Evolutionary conservation across 2,113 vertebrate species (phyloP).

Genomic region (Malurus cyaneus): DNA sequence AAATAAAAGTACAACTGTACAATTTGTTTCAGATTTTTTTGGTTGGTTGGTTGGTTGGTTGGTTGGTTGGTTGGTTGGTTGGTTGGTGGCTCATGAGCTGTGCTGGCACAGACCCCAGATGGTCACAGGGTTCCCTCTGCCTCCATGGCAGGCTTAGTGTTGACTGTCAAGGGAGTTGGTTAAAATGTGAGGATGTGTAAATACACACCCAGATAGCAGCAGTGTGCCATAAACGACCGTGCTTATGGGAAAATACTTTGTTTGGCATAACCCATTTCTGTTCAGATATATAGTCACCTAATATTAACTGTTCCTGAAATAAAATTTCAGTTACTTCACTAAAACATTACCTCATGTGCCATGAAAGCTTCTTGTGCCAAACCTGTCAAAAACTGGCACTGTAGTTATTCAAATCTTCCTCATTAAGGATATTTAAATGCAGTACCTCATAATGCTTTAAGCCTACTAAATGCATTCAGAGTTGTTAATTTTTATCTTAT

Average conservation of each 20-base stretch:
- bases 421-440: neutral
- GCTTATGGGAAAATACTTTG: neutral
- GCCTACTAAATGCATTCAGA: neutral
- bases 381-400: neutral
- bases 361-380: fast-evolving
- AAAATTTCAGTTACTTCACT: neutral
- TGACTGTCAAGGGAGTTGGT: neutral
- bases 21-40: neutral
- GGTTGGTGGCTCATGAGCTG: neutral
- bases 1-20: conserved; percentile 87
- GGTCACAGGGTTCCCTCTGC: neutral
- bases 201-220: neutral
- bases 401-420: neutral
- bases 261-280: fast-evolving
- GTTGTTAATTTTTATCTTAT: neutral
- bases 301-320: neutral
- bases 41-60: neutral
- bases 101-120: neutral
- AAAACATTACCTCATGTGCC: neutral
- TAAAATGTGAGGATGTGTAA: neutral
- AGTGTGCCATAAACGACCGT: neutral
- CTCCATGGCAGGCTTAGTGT: neutral
- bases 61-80: neutral
- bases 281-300: neutral
- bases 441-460: neutral